Conservation (phyloP, 2,797 vertebrate genomes). For the Danionella dracula region DNA sequence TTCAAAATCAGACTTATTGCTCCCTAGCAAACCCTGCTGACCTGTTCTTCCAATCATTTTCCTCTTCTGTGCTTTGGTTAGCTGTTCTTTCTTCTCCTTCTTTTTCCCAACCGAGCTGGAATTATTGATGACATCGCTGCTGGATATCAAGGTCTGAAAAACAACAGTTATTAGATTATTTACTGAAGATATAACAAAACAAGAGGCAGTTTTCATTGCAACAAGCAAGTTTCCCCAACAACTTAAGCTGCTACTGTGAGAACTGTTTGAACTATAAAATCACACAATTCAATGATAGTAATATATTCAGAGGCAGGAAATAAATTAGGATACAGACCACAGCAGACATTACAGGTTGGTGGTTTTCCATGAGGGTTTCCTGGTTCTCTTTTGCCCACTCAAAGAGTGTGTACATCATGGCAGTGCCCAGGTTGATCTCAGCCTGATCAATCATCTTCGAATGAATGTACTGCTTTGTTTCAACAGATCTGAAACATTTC, state of each 20-base stretch:
- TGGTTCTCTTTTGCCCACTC: conserved; percentile 97
- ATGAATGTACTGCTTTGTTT: conserved; percentile 81
- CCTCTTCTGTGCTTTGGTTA: conserved; percentile 95
- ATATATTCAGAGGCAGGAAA: too few species aligned
- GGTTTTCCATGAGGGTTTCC: conserved; percentile 88
- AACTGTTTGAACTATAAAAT: too few species aligned
- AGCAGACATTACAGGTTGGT: conserved; percentile 70
- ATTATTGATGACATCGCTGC: conserved; percentile 61
- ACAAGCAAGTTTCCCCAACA: neutral
- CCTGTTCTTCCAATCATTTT: conserved; percentile 89
- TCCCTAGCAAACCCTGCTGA: conserved; percentile 35
- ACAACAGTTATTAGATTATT: neutral
- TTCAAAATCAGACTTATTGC: neutral
- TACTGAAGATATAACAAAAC: neutral
- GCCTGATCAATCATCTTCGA: conserved; percentile 84
- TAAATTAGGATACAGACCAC: conserved; percentile 65
- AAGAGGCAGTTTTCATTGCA: neutral
- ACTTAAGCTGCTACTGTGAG: neutral
- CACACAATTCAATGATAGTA: too few species aligned
- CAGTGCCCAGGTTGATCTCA: conserved; percentile 84
- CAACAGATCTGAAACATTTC: conserved; percentile 53
- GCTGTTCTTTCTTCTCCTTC: conserved; percentile 92
- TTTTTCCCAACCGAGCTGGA: conserved; percentile 73
- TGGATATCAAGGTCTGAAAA: conserved; percentile 70
- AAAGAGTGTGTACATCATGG: conserved; percentile 95